A percentile compares a stretch with the other conserved stretches of the same genome.
Evolutionary conservation across 2,888 invertebrate species (phyloP).

Genomic region (Griposia aprilina): DNA sequence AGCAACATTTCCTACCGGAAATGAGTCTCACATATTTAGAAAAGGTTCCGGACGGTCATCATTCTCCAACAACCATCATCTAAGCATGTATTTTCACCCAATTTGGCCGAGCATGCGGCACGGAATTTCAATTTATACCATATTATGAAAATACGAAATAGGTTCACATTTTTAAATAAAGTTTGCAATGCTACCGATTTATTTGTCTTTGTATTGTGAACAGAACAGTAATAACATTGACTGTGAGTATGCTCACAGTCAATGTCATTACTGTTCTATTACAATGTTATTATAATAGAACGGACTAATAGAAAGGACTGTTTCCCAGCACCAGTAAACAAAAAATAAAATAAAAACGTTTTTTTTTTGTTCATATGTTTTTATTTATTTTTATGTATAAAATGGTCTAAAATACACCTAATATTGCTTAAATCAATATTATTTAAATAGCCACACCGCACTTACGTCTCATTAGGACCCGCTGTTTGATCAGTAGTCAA

Average conservation of each 20-base stretch:
- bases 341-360: too few relatives aligned
- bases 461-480: too few relatives aligned
- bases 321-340: too few relatives aligned
- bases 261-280: too few relatives aligned
- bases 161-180: not conserved
- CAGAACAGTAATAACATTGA: too few relatives aligned
- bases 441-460: not conserved
- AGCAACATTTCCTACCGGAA: conserved; percentile 37
- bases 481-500: too few relatives aligned
- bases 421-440: not conserved
- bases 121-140: conserved; percentile 41
- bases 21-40: conserved; percentile 35
- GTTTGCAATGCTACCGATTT: not conserved
- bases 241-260: too few relatives aligned
- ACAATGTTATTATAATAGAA: too few relatives aligned
- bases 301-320: not conserved
- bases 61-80: conserved; percentile 2
- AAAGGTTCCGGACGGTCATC: conserved; percentile 27
- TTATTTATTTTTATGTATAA: not conserved
- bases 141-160: conserved; percentile 22
- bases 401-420: not conserved
- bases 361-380: too few relatives aligned
- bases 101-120: conserved; percentile 3
- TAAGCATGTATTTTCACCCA: conserved; percentile 28
- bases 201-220: not conserved